phyloP scores from a whole-genome alignment of 2,113 vertebrate species.

The Colistium nudipinnis region DNA sequence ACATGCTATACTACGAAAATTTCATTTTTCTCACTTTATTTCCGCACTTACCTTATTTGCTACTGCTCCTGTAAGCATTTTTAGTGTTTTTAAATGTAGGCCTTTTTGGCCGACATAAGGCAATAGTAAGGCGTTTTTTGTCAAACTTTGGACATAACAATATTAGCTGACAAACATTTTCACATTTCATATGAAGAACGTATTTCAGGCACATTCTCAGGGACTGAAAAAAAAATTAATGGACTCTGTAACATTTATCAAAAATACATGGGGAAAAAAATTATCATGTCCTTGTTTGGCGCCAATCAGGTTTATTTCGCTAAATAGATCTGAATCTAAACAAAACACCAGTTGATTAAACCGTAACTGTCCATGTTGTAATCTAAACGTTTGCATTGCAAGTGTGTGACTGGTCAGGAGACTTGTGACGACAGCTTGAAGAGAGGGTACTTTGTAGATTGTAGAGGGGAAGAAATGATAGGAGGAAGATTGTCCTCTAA shows the following conservation, averaged over 20 bases:
- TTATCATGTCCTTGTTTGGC: background rate
- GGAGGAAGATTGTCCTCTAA: constrained; percentile 68
- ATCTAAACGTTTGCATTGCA: constrained; percentile 55
- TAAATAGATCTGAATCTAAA: constrained; percentile 15
- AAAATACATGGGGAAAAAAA: background rate
- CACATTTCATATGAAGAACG: no score
- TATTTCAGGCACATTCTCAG: no score
- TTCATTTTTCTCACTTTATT: no score
- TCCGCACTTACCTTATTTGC: no score
- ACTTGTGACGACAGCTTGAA: constrained; percentile 58
- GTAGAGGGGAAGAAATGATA: constrained; percentile 47
- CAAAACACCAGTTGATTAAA: background rate
- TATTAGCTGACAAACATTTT: no score
- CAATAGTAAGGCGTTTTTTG: no score
- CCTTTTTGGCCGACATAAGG: no score
- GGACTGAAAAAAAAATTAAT: background rate
- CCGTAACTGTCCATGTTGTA: constrained; percentile 13
- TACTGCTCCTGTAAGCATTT: no score
- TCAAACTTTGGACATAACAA: no score
- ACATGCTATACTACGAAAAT: no score
- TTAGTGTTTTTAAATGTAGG: no score
- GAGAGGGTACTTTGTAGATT: constrained; percentile 69
- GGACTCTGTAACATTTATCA: constrained; percentile 26
- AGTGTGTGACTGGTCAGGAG: constrained; percentile 29
- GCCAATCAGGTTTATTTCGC: constrained; percentile 1